phyloP scores from a whole-genome alignment of 53 echinoderm and acorn worm species.

The Antedon mediterranea region DNA sequence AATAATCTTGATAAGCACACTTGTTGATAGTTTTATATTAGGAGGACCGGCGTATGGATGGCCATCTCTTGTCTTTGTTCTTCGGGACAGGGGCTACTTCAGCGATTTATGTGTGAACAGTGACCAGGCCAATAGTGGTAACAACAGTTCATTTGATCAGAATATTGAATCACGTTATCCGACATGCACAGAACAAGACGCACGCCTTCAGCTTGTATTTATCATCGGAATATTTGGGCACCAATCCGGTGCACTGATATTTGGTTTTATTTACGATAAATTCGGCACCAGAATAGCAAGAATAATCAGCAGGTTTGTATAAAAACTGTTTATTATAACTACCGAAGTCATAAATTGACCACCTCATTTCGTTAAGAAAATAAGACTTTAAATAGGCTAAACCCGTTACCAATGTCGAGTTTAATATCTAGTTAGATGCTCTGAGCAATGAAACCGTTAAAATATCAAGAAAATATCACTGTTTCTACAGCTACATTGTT shows the following conservation, averaged over 20 bases:
- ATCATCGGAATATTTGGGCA: not conserved
- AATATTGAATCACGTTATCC: not conserved
- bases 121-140: not conserved
- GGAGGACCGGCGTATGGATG: not conserved
- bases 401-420: no score
- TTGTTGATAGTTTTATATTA: not conserved
- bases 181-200: not conserved
- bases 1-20: not conserved
- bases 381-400: no score
- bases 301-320: not conserved
- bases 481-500: no score
- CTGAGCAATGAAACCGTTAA: no score
- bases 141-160: no score
- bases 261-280: not conserved
- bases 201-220: not conserved
- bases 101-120: not conserved
- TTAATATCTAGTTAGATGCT: no score
- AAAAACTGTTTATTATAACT: no score
- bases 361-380: no score
- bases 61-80: not conserved
- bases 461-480: no score
- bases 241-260: not conserved
- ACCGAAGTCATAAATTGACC: no score
- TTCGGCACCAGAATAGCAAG: not conserved
- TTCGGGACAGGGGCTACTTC: not conserved